These are phyloP conservation scores for Nebria brevicollis DNA, from an alignment of 2,888 invertebrate species.

Conservation along the genomic window DNA sequence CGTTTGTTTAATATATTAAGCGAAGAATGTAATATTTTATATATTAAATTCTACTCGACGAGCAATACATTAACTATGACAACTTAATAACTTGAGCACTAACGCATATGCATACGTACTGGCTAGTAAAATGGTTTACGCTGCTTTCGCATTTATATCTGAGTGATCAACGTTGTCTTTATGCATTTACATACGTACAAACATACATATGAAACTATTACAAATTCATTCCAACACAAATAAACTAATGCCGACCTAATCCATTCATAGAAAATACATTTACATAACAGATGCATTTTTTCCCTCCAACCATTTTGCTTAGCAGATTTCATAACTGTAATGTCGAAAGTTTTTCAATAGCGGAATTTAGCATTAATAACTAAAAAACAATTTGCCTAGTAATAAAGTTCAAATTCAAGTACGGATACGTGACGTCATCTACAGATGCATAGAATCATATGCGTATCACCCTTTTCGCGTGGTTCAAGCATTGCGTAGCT, in stretches of 20 bases:
- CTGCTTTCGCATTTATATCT: not conserved
- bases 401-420: not conserved
- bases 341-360: not conserved
- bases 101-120: not conserved
- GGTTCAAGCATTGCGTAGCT: not conserved
- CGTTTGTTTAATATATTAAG: constrained; percentile 19
- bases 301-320: not conserved
- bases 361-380: too few relatives aligned
- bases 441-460: not conserved
- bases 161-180: not conserved
- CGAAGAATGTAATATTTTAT: constrained; percentile 40
- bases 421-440: not conserved
- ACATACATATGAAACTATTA: not conserved
- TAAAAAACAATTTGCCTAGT: not conserved
- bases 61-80: constrained; percentile 44
- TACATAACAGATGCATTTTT: not conserved
- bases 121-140: not conserved
- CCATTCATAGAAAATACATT: not conserved
- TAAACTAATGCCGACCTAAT: not conserved
- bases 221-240: not conserved
- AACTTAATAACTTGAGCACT: constrained; percentile 33
- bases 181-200: not conserved
- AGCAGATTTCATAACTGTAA: not conserved
- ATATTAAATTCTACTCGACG: constrained; percentile 42
- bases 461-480: not conserved